Base-by-base conservation (phyloP, 2,113 vertebrate species). In the Ailuropoda melanoleuca region DNA sequence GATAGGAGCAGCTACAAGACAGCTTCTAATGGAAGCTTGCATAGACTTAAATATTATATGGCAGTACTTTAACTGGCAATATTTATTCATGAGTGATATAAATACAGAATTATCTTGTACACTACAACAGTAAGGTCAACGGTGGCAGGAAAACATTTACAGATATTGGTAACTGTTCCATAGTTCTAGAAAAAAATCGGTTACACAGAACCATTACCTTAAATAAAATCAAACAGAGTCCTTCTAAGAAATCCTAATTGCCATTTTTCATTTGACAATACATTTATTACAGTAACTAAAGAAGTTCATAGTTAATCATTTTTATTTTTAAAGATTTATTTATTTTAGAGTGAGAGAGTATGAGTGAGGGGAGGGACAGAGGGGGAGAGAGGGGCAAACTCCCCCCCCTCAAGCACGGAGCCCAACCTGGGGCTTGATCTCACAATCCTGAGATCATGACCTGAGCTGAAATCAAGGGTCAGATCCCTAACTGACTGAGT, bases 191-290 rank as follows among this genome's bases (percentile, higher is more conserved):
- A 92, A 90, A 93, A 90, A 70, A 4, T 34, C 48, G 31, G 50
- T 90, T 56, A 89, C 50, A 39, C 14, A 89, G 48, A 95, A 92
- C 6, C 7, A 84, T 23, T 60, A 72, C 19, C 11, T 90, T 96
- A 86, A 90, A 90, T 87, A 95, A 80, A 80, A 81, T 39, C 60
- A 88, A n/a, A 88, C 0, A 95, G 37, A 87, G 34, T 83, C 7
- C 37, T 18, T 86, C 84, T 53, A 64, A 93, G 66, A 84, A 85
- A 95, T 75, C 88, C 39, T 95, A 94, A 48, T 64, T 90, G 66
- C 29, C 34, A 56, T 64, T 94, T 50, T 81, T 72, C 19, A 48
- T 75, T 68, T 91, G n/a, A 78, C 24, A 43, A 74, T 14, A 74
- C 21, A 72, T 24, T 72, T 91, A 70, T 62, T 96, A 88, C 0